Evolutionary conservation across 2,113 vertebrate species (phyloP).

Genomic region (Petrocephalus microphthalmus): DNA sequence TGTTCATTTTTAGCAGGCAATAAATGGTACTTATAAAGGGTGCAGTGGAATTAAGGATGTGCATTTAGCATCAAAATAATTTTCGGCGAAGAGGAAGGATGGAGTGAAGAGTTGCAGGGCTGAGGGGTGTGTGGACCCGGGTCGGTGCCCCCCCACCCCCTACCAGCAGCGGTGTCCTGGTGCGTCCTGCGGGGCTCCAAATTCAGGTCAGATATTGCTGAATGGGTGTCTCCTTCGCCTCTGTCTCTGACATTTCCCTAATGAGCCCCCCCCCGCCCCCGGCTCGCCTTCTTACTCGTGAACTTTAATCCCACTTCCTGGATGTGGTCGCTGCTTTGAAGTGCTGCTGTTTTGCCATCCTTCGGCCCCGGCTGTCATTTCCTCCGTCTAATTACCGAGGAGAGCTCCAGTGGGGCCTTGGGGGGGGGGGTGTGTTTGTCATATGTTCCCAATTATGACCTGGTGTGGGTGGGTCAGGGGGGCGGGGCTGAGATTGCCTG

Average conservation of each 20-base stretch:
- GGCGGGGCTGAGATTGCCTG: neutral
- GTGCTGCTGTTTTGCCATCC: constrained; percentile 10
- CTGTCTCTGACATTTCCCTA: constrained; percentile 6
- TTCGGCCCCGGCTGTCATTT: constrained; percentile 16
- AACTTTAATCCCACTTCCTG: neutral
- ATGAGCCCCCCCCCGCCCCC: neutral
- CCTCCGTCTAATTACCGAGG: constrained; percentile 13
- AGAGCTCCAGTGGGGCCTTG: neutral
- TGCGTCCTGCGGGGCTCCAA: neutral
- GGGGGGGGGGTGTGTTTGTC: neutral
- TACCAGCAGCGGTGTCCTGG: neutral
- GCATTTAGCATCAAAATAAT: neutral
- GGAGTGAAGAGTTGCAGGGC: neutral
- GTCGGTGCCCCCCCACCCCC: neutral
- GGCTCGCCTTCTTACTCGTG: neutral
- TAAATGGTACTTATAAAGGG: neutral
- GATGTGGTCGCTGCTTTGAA: constrained; percentile 11
- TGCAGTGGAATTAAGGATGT: neutral
- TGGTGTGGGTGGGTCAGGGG: neutral
- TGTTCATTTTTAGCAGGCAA: neutral
- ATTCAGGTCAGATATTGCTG: neutral
- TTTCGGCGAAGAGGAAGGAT: neutral
- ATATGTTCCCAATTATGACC: constrained; percentile 15
- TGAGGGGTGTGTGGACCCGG: neutral
- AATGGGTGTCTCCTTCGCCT: neutral